These are phyloP conservation scores for Chymomyza fuscimana DNA, from an alignment of 2,888 invertebrate species.

Conservation along the genomic window DNA sequence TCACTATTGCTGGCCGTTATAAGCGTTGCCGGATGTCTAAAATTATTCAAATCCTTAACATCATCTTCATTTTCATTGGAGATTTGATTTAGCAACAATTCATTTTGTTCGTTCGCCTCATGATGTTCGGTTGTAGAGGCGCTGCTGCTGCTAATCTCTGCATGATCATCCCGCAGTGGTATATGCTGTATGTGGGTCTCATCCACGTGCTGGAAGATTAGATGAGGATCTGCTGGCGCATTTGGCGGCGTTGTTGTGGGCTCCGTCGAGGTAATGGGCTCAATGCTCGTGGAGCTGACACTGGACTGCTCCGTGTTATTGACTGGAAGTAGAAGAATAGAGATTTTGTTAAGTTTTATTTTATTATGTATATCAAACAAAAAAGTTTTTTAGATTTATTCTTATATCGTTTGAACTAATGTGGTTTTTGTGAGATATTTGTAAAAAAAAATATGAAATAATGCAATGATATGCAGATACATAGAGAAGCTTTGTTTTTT, in stretches of 20 bases:
- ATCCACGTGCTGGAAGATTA: slow-evolving; percentile 44
- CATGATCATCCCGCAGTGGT: slow-evolving; percentile 57
- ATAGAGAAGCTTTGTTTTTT: too few relatives aligned
- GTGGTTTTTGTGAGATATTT: too few relatives aligned
- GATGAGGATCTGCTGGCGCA: slow-evolving; percentile 38
- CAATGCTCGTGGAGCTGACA: slow-evolving; percentile 71
- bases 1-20: slow-evolving; percentile 77
- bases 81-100: slow-evolving; percentile 69
- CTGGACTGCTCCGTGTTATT: slow-evolving; percentile 29
- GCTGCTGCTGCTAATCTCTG: slow-evolving; percentile 36
- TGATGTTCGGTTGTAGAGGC: slow-evolving; percentile 56
- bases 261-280: slow-evolving; percentile 75
- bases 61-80: slow-evolving; percentile 72
- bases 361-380: background rate
- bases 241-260: slow-evolving; percentile 74
- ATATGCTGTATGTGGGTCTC: slow-evolving; percentile 61
- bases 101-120: slow-evolving; percentile 50
- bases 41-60: slow-evolving; percentile 76
- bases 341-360: background rate
- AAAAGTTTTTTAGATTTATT: too few relatives aligned
- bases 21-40: slow-evolving; percentile 75
- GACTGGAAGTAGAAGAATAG: background rate
- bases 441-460: too few relatives aligned
- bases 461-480: too few relatives aligned
- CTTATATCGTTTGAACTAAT: too few relatives aligned